A percentile compares a stretch with the other conserved stretches of the same genome.
Conservation (phyloP, 2,888 invertebrate species). For the Drosophila neonasuta region DNA sequence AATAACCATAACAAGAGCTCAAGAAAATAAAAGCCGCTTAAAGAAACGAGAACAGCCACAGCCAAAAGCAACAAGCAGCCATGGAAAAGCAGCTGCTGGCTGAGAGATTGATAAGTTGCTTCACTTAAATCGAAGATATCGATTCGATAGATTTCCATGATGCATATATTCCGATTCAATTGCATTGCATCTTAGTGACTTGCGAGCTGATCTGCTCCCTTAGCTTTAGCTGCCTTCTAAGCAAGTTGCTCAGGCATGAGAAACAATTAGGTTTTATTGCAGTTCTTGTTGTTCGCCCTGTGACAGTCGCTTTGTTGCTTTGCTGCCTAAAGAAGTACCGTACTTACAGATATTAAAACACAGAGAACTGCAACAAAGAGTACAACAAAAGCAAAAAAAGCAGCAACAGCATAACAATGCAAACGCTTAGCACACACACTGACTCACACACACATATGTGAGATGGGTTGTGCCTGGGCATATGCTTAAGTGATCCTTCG, state of each 20-base stretch:
- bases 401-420: slow-evolving; percentile 61
- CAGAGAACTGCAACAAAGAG: slow-evolving; percentile 52
- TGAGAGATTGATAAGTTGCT: background rate
- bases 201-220: slow-evolving; percentile 22
- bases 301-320: slow-evolving; percentile 16
- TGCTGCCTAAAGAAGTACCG: slow-evolving; percentile 57
- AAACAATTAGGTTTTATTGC: slow-evolving; percentile 65
- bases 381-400: slow-evolving; percentile 55
- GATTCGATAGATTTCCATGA: background rate
- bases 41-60: background rate
- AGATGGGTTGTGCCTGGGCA: slow-evolving; percentile 23
- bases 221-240: background rate
- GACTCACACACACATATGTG: slow-evolving; percentile 24
- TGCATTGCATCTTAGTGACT: background rate
- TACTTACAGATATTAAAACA: slow-evolving; percentile 71
- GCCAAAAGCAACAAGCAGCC: background rate
- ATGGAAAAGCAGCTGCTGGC: background rate
- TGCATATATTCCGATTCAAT: background rate
- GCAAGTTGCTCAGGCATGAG: slow-evolving; percentile 29
- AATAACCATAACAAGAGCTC: slow-evolving; percentile 22
- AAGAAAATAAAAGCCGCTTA: slow-evolving; percentile 41
- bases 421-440: slow-evolving; percentile 62
- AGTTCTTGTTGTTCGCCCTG: slow-evolving; percentile 3
- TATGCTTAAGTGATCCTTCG: slow-evolving; percentile 56
- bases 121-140: background rate